Evolutionary conservation across 2,113 vertebrate genomes (phyloP), one percentile per base, ranked within the genome.

Genomic region (Lamprotornis superbus): DNA sequence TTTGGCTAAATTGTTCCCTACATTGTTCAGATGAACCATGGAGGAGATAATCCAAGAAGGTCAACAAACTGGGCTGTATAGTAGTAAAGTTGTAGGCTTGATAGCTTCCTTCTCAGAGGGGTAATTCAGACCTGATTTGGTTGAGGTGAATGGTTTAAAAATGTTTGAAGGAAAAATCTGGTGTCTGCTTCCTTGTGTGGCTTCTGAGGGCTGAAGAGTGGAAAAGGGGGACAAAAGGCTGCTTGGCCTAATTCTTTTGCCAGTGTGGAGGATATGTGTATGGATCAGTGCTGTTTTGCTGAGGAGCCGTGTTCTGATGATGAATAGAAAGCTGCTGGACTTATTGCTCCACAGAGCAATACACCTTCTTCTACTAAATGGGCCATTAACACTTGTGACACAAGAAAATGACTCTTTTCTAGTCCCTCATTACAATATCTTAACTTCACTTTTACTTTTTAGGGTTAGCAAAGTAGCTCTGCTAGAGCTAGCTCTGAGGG

Each of bases 251-350:
- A 73, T 76, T 87, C 57, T 82, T 60, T 61, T 79, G 49, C 21
- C 25, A 42, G 8, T 31, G 44, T 46, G 80, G 55, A 89, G 68
- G 12, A 56, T 63, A 23, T 52, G 7, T 63, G 23, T 56, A 21
- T 79, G 84, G 60, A 64, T 85, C 57, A 28, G 30, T 55, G 74
- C 65, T 87, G 12, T 76, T 94, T 76, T 87, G 57, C 89, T 91
- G 70, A 85, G 70, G 37, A 79, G 49, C 40, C 1, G 6, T 46
- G 31, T 82, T 89, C 53, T 65, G 67, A 15, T 69, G 82, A 83
- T 57, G 63, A 56, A 25, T 49, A 73, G 91, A 73, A 81, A 79
- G 50, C 27, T 71, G 70, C 22, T 5, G n/a, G 91, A 17, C 44
- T 85, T 84, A 44, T 39, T 71, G 78, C 67, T 85, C 37, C 74